These are phyloP conservation scores for Lithophane socia DNA, from an alignment of 2,888 invertebrate species.

Conservation along the genomic window DNA sequence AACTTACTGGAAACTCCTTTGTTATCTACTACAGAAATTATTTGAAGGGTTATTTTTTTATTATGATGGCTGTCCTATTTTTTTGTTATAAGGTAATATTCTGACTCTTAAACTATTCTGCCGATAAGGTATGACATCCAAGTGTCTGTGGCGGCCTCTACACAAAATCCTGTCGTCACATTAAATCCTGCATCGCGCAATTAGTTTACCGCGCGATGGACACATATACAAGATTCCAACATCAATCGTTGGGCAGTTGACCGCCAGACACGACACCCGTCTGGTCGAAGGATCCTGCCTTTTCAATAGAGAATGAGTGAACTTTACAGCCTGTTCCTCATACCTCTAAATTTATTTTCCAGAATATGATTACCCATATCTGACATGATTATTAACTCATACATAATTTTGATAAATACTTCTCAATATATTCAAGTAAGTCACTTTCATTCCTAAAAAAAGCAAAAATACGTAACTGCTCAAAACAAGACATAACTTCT, in stretches of 20 bases:
- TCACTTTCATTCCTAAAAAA: background rate
- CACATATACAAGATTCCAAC: too few species aligned
- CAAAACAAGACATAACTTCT: conserved; percentile 38
- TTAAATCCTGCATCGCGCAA: too few species aligned
- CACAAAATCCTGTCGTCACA: too few species aligned
- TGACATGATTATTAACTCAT: background rate
- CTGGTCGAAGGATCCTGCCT: too few species aligned
- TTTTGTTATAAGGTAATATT: background rate
- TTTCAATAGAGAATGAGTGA: too few species aligned
- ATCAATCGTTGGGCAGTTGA: too few species aligned
- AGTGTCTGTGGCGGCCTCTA: background rate
- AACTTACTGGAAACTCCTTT: conserved; percentile 45
- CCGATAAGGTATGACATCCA: background rate
- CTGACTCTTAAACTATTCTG: background rate
- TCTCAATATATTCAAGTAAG: background rate
- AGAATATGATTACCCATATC: background rate
- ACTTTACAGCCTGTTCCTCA: too few species aligned
- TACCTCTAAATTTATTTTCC: background rate
- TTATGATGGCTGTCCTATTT: background rate
- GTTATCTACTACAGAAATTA: background rate
- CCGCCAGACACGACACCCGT: too few species aligned
- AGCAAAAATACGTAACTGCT: background rate
- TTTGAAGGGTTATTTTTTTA: background rate
- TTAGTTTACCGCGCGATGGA: too few species aligned
- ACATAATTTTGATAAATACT: background rate